Base-by-base conservation (phyloP, 2,888 invertebrate genomes). In the Parthenolecanium corni region DNA sequence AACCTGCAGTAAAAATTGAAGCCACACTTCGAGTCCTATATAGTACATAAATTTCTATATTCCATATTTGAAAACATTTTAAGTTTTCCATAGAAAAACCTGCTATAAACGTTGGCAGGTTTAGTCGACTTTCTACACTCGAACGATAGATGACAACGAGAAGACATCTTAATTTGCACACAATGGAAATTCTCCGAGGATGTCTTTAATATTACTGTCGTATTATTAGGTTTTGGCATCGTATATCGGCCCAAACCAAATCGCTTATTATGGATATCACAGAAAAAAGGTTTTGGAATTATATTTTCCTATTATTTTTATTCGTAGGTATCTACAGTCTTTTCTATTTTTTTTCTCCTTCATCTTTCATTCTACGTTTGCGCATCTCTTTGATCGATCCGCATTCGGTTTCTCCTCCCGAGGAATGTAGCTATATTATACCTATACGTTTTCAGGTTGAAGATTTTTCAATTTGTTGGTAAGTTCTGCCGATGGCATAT, bases 101-200 rank as follows among this genome's bases (percentile, higher is more conserved):
- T 42, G 31, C 9, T 31, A 31, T 31, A 61, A 61, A n/a, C n/a
- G n/a, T n/a, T n/a, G n/a, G 61, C 51, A 61, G 51, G 61, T 61
- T 61, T 61, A 38, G 61, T 61, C 36, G 49, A 61, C 61, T 61
- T 61, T 61, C 61, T 61, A 61, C 31, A 31, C 31, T 31, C 31
- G 31, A 31, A 31, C 31, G 31, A 31, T 31, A 31, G 31, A 31
- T 42, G 25, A 56, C 24, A 47, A 24, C 23, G 23, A 40, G 51
- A 31, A 61, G 61, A 51, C 61, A 51, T 61, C 61, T 61, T 61
- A 61, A 61, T 61, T 61, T 61, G 61, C 61, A 61, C 61, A 61
- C 61, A 61, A 61, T 61, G 31, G 5, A 31, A 6, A 31, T 31
- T 31, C 31, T 31, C 31, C 9, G 9, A 31, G 9, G 31, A 31